Percentiles rank a stretch among this genome's conserved stretches.
Conservation (phyloP, 2,888 invertebrate genomes). For the Cryptophagus acutangulus region DNA sequence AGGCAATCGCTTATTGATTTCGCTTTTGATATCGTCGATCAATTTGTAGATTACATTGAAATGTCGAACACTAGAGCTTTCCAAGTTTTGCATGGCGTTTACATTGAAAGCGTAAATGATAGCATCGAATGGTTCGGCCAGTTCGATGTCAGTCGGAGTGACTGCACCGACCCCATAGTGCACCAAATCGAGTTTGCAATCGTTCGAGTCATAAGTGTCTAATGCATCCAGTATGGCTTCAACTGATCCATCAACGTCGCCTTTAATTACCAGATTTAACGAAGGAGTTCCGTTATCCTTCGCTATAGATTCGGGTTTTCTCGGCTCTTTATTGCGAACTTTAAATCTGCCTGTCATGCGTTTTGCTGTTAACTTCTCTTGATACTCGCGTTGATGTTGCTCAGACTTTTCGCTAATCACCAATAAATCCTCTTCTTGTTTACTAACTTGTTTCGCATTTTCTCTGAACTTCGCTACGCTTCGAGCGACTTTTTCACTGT, state of each 20-base stretch:
- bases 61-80: constrained; percentile 54
- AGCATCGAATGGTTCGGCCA: constrained; percentile 71
- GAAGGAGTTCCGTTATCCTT: constrained; percentile 39
- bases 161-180: constrained; percentile 88
- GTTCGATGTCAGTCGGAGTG: constrained; percentile 75
- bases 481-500: constrained; percentile 40
- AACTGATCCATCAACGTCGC: constrained; percentile 93
- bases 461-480: constrained; percentile 48
- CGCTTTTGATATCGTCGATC: constrained; percentile 80
- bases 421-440: constrained; percentile 58
- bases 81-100: constrained; percentile 50
- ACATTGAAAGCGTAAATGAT: constrained; percentile 89
- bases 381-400: constrained; percentile 62
- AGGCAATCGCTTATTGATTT: constrained; percentile 70
- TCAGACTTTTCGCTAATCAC: constrained; percentile 62
- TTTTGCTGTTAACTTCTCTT: constrained; percentile 56
- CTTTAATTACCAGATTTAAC: constrained; percentile 53
- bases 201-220: constrained; percentile 74
- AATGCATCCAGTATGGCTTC: constrained; percentile 92
- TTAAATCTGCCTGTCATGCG: constrained; percentile 58
- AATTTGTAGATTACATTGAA: constrained; percentile 92
- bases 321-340: constrained; percentile 54
- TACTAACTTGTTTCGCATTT: constrained; percentile 55
- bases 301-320: constrained; percentile 50
- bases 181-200: constrained; percentile 77